A percentile compares a stretch with the other conserved stretches of the same genome.
phyloP scores from a whole-genome alignment of 1,140 invertebrate genomes.

The Oscheius sp. region DNA sequence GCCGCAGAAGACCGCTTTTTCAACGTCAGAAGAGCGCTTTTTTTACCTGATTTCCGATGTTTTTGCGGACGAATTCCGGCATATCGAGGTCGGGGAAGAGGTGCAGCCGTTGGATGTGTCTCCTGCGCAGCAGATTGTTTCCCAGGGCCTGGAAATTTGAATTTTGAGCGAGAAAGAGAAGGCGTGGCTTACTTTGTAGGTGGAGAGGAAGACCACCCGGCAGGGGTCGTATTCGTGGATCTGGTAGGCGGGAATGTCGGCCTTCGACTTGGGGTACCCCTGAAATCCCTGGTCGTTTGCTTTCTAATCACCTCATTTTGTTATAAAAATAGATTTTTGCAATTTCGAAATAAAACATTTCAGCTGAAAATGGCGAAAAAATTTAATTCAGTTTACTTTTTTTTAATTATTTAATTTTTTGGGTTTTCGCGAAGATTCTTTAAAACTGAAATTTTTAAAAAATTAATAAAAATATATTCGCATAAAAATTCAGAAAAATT shows the following conservation, averaged over 20 bases:
- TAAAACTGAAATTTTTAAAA: no score
- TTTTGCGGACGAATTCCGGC: constrained; percentile 50
- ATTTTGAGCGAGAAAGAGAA: constrained; percentile 26
- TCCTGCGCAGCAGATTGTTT: constrained; percentile 40
- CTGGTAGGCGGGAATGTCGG: constrained; percentile 52
- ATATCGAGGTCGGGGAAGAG: constrained; percentile 57
- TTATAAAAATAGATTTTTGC: no score
- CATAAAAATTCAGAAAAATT: no score
- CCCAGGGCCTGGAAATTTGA: constrained; percentile 43
- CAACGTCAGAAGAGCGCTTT: neutral
- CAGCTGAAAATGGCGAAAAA: no score
- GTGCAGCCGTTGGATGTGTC: constrained; percentile 53
- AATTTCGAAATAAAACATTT: no score
- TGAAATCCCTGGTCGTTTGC: constrained; percentile 13
- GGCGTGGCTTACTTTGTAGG: constrained; percentile 30
- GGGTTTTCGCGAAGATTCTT: no score
- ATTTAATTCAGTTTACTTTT: no score
- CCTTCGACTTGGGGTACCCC: constrained; percentile 53
- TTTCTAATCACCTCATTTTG: no score
- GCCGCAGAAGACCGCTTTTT: neutral
- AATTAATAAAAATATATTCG: no score
- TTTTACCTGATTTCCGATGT: constrained; percentile 54
- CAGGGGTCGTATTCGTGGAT: constrained; percentile 60
- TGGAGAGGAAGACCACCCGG: constrained; percentile 47
- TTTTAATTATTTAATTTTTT: no score